Percentiles rank a stretch among this genome's conserved stretches.
phyloP scores from a whole-genome alignment of 2,797 vertebrate genomes.

The Anolis apletophallus region DNA sequence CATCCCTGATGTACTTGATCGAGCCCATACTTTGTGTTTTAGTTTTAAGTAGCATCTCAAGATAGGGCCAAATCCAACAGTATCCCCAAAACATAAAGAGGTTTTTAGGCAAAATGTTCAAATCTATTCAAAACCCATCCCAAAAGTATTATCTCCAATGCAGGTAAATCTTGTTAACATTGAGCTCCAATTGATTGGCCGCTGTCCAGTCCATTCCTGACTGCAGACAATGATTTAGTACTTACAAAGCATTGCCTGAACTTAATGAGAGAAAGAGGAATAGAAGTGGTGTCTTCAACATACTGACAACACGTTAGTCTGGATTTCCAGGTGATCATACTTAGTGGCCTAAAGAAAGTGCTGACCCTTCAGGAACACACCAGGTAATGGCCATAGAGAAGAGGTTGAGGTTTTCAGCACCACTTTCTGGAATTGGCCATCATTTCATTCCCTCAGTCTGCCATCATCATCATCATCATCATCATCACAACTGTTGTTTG shows the following conservation, averaged over 20 bases:
- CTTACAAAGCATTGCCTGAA: not conserved
- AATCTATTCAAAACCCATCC: not conserved
- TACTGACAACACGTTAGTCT: not conserved
- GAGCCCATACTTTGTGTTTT: not conserved
- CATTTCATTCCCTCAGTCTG: no score
- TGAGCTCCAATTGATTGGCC: not conserved
- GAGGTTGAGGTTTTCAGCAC: no score
- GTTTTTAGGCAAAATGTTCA: not conserved
- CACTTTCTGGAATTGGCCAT: no score
- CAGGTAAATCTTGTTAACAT: not conserved
- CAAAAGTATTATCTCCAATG: not conserved
- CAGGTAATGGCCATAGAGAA: not conserved
- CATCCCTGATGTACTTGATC: no score
- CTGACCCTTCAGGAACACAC: not conserved
- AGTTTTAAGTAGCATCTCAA: no score
- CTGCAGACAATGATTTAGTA: not conserved
- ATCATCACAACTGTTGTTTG: no score
- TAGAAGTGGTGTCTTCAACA: not conserved
- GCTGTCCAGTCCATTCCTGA: not conserved
- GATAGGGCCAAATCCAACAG: not conserved
- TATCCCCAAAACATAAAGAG: not conserved
- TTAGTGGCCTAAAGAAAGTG: not conserved
- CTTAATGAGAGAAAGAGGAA: not conserved
- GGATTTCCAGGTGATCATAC: not conserved
- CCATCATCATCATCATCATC: no score